Evolutionary conservation across 2,797 vertebrate genomes (phyloP).

Genomic region (Parambassis ranga): DNA sequence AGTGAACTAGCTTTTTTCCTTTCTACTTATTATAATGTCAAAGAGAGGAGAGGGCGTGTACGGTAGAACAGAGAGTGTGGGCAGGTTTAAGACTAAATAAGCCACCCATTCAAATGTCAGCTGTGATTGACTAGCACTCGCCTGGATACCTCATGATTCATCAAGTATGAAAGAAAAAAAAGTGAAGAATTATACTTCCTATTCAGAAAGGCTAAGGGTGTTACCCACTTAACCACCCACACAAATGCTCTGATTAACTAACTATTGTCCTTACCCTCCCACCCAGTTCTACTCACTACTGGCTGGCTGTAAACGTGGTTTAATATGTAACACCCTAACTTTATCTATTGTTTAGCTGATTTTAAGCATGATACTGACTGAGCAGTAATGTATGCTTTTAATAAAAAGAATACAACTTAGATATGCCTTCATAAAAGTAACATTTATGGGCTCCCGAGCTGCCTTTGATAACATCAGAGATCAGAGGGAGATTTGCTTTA

Average conservation of each 20-base stretch:
- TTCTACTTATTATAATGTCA: conserved; percentile 12
- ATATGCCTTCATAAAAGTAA: neutral
- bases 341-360: conserved; percentile 35
- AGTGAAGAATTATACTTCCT: conserved; percentile 48
- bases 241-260: conserved; percentile 52
- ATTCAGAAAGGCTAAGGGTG: conserved; percentile 53
- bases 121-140: conserved; percentile 64
- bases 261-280: conserved; percentile 51
- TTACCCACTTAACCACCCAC: conserved; percentile 67
- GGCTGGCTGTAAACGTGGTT: conserved; percentile 55
- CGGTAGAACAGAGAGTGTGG: conserved; percentile 17
- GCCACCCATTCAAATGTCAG: conserved; percentile 64
- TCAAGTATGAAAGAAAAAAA: conserved; percentile 44
- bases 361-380: conserved; percentile 25
- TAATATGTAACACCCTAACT: conserved; percentile 63
- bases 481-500: neutral
- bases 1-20: neutral
- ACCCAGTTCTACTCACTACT: conserved; percentile 40
- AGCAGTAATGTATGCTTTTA: neutral
- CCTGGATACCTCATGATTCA: conserved; percentile 54
- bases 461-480: conserved; percentile 2
- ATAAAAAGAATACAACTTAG: neutral
- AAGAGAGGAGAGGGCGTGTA: conserved; percentile 34
- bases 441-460: neutral
- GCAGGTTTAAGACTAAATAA: conserved; percentile 56